Conservation (phyloP, 35 echinoderm and acorn worm genomes). For the Apostichopus parvimensis region DNA sequence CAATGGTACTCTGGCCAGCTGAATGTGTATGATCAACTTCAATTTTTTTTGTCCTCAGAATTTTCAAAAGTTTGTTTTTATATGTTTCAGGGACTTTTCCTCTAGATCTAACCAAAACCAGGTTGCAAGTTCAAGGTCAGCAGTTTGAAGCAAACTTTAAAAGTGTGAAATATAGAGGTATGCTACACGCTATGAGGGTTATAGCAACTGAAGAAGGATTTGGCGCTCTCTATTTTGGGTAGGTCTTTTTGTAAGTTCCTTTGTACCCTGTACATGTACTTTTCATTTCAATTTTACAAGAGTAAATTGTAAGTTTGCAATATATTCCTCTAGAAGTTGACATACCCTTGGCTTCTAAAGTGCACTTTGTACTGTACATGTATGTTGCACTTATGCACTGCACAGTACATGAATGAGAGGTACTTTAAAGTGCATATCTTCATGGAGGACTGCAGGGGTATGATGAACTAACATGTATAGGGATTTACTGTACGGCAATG, state of each 20-base stretch:
- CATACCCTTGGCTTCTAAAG: no score
- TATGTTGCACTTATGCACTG: no score
- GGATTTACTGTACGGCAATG: no score
- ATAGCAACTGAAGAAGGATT: conserved; percentile 89
- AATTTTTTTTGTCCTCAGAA: background rate
- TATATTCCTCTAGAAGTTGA: no score
- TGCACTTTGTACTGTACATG: no score
- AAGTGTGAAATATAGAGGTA: conserved; percentile 89
- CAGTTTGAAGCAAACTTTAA: conserved; percentile 67
- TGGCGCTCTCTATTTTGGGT: conserved; percentile 85
- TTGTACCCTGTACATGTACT: no score
- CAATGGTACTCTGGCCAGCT: background rate
- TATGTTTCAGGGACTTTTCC: conserved; percentile 87
- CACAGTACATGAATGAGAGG: no score
- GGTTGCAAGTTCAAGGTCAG: conserved; percentile 97
- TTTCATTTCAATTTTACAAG: no score
- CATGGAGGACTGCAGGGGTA: no score
- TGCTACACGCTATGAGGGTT: conserved; percentile 77
- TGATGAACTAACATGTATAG: no score
- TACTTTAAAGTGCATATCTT: no score
- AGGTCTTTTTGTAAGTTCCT: background rate
- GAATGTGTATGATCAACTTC: background rate
- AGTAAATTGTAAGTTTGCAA: no score
- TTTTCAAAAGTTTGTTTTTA: background rate
- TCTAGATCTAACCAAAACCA: conserved; percentile 91